Evolutionary conservation across 2,888 invertebrate species (phyloP), one percentile per base, ranked within the genome.

Genomic region (Heliconius erato): DNA sequence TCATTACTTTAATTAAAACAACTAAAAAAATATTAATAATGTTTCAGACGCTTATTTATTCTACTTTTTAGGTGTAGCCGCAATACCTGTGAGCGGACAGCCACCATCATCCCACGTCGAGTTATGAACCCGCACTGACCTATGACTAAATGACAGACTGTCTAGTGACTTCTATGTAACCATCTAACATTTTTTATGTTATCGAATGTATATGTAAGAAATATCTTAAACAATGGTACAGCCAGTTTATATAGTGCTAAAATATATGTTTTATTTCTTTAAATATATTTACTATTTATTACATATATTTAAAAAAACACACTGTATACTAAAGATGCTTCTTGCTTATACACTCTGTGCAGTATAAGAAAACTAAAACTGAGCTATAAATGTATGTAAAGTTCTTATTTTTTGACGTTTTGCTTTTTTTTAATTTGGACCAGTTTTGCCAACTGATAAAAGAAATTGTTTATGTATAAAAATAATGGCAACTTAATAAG

Each of bases 41-140:
- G 35, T 68, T 28, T 11, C n/a, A 65, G 16, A 16, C 26, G 35
- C 59, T 71, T 76, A 23, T 78, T 67, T 40, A 44, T 79, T 35
- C 40, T 72, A 77, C 59, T 28, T 84, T 84, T 0, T 74, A 88
- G 88, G 88, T 81, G 88, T 88, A 23, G 87, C 88, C 26, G 88
- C 88, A 2, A 85, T 88, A 9, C 87, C 87, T 9, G 86, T 81
- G 14, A 63, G 74, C 65, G 74, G 83, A 14, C 83, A 80, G 49
- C 76, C 80, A 4, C 78, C 80, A 3, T 1, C 28, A 28, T 79
- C 72, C 14, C 84, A 85, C 82, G 28, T 88, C 79, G 78, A 86
- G 79, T 88, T 88, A 88, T 88, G 88, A 88, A 84, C 81, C 79
- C 82, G 79, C 76, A 83, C 74, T 74, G 74, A 81, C 68, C 72